phyloP scores from a whole-genome alignment of 2,113 vertebrate genomes.

The Albula goreensis region DNA sequence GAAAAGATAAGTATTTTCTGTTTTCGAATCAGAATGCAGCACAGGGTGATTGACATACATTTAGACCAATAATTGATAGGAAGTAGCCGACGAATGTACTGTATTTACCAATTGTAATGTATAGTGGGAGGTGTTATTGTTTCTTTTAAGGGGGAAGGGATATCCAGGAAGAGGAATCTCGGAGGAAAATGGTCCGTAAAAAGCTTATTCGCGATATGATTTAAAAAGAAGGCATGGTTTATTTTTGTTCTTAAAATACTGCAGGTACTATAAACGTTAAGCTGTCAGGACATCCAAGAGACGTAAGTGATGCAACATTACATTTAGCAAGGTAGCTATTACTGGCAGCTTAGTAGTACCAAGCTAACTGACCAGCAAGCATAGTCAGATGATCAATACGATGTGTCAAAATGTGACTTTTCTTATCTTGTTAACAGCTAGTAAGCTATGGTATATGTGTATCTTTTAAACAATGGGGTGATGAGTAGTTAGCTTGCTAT shows the following conservation, averaged over 20 bases:
- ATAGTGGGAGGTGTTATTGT: background rate
- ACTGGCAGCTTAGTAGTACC: background rate
- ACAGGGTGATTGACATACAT: background rate
- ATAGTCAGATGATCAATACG: background rate
- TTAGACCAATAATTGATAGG: background rate
- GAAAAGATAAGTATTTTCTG: conserved; percentile 18
- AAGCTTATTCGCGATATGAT: background rate
- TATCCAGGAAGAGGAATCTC: conserved; percentile 21
- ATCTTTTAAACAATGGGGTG: background rate
- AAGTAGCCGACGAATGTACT: background rate
- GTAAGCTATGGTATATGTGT: background rate
- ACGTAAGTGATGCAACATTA: background rate
- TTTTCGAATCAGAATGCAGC: background rate
- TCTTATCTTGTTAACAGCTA: background rate
- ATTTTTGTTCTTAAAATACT: background rate
- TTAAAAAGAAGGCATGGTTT: background rate
- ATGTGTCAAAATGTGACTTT: too few relatives aligned
- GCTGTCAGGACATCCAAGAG: background rate
- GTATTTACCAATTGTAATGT: conserved; percentile 3
- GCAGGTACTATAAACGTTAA: background rate
- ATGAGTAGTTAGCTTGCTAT: background rate
- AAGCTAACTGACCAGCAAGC: background rate
- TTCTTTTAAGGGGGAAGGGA: background rate
- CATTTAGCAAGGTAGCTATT: background rate
- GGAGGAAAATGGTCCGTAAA: background rate